These are phyloP conservation scores for Phengaris arion DNA, from an alignment of 2,888 invertebrate species.

Conservation along the genomic window DNA sequence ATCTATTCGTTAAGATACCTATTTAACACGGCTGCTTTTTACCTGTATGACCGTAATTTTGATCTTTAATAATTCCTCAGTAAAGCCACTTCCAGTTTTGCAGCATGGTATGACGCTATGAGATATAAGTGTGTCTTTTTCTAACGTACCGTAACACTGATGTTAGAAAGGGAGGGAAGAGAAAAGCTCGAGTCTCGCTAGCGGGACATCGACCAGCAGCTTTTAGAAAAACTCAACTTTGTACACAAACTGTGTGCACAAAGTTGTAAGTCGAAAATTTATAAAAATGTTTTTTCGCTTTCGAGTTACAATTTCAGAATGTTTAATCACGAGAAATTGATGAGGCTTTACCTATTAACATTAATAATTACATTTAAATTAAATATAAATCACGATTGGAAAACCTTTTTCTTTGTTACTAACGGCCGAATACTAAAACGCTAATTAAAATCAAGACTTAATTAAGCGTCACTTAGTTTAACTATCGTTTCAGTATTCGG, in stretches of 20 bases:
- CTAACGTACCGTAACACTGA: slow-evolving; percentile 46
- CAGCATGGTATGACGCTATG: slow-evolving; percentile 54
- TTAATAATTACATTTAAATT: too few relatives aligned
- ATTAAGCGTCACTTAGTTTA: too few relatives aligned
- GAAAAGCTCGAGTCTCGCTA: slow-evolving; percentile 65
- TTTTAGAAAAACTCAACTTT: slow-evolving; percentile 72
- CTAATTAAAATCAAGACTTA: too few relatives aligned
- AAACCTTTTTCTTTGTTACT: too few relatives aligned
- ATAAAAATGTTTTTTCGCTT: background rate
- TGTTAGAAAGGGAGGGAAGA: slow-evolving; percentile 54
- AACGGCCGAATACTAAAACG: too few relatives aligned
- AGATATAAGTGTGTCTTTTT: slow-evolving; percentile 53
- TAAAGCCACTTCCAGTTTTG: slow-evolving; percentile 71
- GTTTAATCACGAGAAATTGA: background rate
- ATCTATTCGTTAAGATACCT: slow-evolving; percentile 42
- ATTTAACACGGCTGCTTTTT: slow-evolving; percentile 54
- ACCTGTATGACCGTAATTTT: slow-evolving; percentile 63
- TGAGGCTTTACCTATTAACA: too few relatives aligned
- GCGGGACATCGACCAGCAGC: slow-evolving; percentile 80
- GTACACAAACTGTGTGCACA: too few relatives aligned
- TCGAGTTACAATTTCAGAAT: background rate
- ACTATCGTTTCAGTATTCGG: too few relatives aligned
- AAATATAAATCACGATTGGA: too few relatives aligned
- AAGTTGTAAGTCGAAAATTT: slow-evolving; percentile 54
- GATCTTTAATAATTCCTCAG: slow-evolving; percentile 64